These are phyloP conservation scores for Drosophila leontia DNA, from an alignment of 1,140 invertebrate species.

Conservation along the genomic window DNA sequence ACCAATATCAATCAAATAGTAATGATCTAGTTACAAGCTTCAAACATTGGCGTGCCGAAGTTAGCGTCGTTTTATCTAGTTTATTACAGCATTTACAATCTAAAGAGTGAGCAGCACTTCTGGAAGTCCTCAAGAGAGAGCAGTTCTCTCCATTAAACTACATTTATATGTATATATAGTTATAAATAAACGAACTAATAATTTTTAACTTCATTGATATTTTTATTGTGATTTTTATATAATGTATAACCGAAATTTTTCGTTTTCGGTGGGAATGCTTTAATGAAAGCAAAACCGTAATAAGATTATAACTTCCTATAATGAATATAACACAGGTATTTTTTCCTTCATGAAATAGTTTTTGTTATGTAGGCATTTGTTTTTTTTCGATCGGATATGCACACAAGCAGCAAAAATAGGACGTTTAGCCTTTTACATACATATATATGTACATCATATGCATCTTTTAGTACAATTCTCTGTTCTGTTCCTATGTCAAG, in stretches of 20 bases:
- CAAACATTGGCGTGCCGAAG: too few species aligned
- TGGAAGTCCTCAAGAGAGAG: too few species aligned
- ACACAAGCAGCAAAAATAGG: slow-evolving; percentile 36
- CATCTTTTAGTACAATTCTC: slow-evolving; percentile 7
- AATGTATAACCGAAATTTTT: slow-evolving; percentile 69
- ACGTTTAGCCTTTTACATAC: slow-evolving; percentile 26
- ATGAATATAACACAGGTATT: slow-evolving; percentile 78
- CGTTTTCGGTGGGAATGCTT: slow-evolving; percentile 77
- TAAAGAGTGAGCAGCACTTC: too few species aligned
- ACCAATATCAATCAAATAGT: too few species aligned
- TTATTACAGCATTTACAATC: too few species aligned
- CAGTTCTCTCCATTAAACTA: too few species aligned
- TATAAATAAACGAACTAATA: slow-evolving; percentile 42
- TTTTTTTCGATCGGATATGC: slow-evolving; percentile 31
- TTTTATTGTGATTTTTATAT: slow-evolving; percentile 75
- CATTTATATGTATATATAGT: too few species aligned
- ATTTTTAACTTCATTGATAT: slow-evolving; percentile 66
- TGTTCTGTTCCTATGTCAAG: slow-evolving; percentile 9
- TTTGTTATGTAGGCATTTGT: slow-evolving; percentile 27
- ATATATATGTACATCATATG: slow-evolving; percentile 40
- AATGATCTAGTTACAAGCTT: too few species aligned
- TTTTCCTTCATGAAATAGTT: slow-evolving; percentile 49
- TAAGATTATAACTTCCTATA: slow-evolving; percentile 79
- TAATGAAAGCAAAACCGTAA: slow-evolving; percentile 77
- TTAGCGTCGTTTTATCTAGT: too few species aligned